Evolutionary conservation across 2,888 invertebrate species (phyloP), one percentile per base, ranked within the genome.

Genomic region (Rhagonycha fulva): DNA sequence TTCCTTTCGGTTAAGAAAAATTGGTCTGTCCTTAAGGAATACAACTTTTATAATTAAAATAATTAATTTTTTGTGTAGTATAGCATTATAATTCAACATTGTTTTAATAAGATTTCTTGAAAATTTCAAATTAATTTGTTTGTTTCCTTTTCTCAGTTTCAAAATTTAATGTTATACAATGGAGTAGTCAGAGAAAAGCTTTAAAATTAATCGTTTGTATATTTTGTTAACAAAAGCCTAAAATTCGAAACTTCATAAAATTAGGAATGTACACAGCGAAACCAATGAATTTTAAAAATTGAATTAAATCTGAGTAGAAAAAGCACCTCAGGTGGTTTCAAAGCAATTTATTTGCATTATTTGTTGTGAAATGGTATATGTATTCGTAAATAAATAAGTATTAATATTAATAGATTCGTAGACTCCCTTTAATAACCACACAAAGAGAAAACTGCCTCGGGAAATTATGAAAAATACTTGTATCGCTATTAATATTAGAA

Each of bases 381-480:
- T 19, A 19, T 19, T 2, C 19, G 19, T 19, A 19, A 19, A 19
- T 19, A 19, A 19, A 19, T 19, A 19, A 2, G 19, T 19, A 19
- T 19, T 19, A 19, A 19, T 19, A 19, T 19, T 19, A 19, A 19
- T 19, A 19, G 19, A 19, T 19, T 19, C 19, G 19, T 47, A 47
- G 9, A 47, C 19, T 19, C 5, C n/a, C 28, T 4, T 10, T 10
- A 24, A 60, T 19, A 28, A 71, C 19, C 11, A 14, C 47, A 60
- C 14, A 67, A 62, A 12, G 30, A 68, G 30, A 71, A 77, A 66
- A 74, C 47, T 71, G 71, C 69, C 71, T 71, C 71, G 74, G 74
- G 76, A 77, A 77, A 77, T 77, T 69, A 77, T 61, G 69, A 69
- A 66, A 66, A 66, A 69, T 62, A 23, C 23, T 32, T 19, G 30